Percentiles rank a stretch among this genome's conserved stretches.
Evolutionary conservation across 2,113 vertebrate species (phyloP).

Genomic region (Megaptera novaeangliae): DNA sequence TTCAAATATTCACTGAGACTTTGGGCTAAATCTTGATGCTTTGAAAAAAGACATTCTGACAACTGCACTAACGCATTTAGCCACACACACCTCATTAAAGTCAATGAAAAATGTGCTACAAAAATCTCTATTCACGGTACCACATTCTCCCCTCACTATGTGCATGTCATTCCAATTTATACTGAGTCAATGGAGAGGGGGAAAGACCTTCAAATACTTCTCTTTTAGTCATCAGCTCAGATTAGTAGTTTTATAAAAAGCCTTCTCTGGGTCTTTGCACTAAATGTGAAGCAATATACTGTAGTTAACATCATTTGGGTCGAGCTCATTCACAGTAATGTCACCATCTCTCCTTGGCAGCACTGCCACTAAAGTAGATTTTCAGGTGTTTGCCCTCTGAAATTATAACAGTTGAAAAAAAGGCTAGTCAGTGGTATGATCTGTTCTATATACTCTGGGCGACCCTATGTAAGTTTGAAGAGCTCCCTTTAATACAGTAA

Average conservation of each 20-base stretch:
- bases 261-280: slow-evolving; percentile 1
- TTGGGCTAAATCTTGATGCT: slow-evolving; percentile 13
- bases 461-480: not conserved
- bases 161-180: slow-evolving; percentile 55
- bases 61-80: slow-evolving; percentile 35
- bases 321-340: not conserved
- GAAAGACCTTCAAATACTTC: slow-evolving; percentile 59
- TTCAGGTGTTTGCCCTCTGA: not conserved
- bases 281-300: slow-evolving; percentile 35
- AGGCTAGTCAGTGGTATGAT: not conserved
- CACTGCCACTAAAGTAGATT: not conserved
- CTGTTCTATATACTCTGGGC: not conserved
- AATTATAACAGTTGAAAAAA: not conserved
- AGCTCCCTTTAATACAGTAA: not conserved
- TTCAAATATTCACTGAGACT: slow-evolving; percentile 40
- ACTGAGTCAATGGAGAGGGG: slow-evolving; percentile 46
- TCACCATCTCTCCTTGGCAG: slow-evolving; percentile 27
- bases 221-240: slow-evolving; percentile 53
- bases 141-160: slow-evolving; percentile 22
- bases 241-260: slow-evolving; percentile 50
- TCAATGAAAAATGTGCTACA: slow-evolving; percentile 43
- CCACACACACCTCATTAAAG: slow-evolving; percentile 46
- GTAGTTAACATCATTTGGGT: slow-evolving; percentile 16
- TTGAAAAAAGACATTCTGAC: not conserved
- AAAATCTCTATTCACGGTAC: slow-evolving; percentile 27